These are phyloP conservation scores for Neoaliturus tenellus DNA, from an alignment of 2,888 invertebrate genomes.

Conservation along the genomic window DNA sequence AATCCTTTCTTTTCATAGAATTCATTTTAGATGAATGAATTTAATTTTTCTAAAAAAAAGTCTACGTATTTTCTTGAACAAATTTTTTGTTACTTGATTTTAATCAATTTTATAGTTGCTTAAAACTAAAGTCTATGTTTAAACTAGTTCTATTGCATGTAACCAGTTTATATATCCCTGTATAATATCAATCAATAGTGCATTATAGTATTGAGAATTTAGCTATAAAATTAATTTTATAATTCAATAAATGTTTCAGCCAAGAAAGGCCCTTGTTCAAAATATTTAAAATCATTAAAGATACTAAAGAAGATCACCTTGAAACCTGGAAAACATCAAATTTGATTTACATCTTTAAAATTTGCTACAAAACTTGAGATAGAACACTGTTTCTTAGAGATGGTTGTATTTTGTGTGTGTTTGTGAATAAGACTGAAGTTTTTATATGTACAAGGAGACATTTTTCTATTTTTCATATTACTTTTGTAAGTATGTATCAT, in stretches of 20 bases:
- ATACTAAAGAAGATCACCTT: background rate
- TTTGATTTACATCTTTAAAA: background rate
- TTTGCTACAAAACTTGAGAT: background rate
- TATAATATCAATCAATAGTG: too few relatives aligned
- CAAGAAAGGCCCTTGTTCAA: background rate
- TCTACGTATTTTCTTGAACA: background rate
- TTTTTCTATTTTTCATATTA: slow-evolving; percentile 25
- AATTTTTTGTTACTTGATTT: background rate
- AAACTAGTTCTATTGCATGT: too few relatives aligned
- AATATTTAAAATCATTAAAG: background rate
- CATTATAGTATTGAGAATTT: too few relatives aligned
- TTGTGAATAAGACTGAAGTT: slow-evolving; percentile 9
- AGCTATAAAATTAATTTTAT: too few relatives aligned
- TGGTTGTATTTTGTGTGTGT: slow-evolving; percentile 19
- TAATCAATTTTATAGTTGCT: too few relatives aligned
- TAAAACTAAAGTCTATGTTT: too few relatives aligned
- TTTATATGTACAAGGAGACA: background rate
- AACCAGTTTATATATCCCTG: too few relatives aligned
- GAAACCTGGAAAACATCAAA: background rate
- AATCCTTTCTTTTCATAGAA: background rate
- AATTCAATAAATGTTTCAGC: slow-evolving; percentile 5
- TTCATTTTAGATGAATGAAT: too few relatives aligned
- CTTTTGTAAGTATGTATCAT: slow-evolving; percentile 11
- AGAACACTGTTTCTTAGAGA: background rate
- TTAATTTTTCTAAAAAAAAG: too few relatives aligned